Evolutionary conservation across 64 coral and sea anemone genomes (phyloP).

Genomic region (Montipora foliosa): DNA sequence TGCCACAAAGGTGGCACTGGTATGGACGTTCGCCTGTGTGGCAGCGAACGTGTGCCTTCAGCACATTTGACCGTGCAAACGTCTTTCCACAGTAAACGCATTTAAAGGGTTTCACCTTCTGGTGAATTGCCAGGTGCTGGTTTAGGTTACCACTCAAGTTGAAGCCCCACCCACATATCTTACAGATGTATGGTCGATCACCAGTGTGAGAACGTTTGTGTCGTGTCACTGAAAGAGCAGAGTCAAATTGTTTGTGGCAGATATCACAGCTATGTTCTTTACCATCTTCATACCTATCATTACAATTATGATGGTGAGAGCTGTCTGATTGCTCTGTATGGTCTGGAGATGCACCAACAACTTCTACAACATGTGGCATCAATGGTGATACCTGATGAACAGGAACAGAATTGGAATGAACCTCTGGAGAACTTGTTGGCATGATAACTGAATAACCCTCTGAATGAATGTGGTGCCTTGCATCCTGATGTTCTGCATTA

Average conservation of each 20-base stretch:
- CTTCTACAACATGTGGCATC: slow-evolving; percentile 25
- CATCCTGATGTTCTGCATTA: neutral
- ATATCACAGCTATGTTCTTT: slow-evolving; percentile 72
- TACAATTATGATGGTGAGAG: neutral
- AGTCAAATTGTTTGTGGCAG: slow-evolving; percentile 88
- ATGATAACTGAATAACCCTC: neutral
- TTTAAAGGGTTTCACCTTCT: slow-evolving; percentile 93
- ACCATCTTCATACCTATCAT: neutral
- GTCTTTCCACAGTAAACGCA: slow-evolving; percentile 95
- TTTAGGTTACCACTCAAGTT: slow-evolving; percentile 89
- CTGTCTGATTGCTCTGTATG: neutral
- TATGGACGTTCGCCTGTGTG: slow-evolving; percentile 92
- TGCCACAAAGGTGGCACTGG: slow-evolving; percentile 90
- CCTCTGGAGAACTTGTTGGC: slow-evolving; percentile 25
- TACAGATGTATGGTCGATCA: slow-evolving; percentile 91
- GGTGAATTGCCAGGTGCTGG: slow-evolving; percentile 92
- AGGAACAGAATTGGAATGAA: neutral
- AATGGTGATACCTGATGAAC: neutral
- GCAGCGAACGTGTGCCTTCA: slow-evolving; percentile 88
- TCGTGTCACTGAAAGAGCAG: slow-evolving; percentile 69
- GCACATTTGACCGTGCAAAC: slow-evolving; percentile 90
- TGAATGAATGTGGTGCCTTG: too few species aligned
- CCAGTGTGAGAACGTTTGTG: slow-evolving; percentile 90
- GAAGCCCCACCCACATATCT: slow-evolving; percentile 91
- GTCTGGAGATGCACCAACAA: slow-evolving; percentile 26